Conservation (phyloP, 2,113 vertebrate species). For the Catharus fuscescens region DNA sequence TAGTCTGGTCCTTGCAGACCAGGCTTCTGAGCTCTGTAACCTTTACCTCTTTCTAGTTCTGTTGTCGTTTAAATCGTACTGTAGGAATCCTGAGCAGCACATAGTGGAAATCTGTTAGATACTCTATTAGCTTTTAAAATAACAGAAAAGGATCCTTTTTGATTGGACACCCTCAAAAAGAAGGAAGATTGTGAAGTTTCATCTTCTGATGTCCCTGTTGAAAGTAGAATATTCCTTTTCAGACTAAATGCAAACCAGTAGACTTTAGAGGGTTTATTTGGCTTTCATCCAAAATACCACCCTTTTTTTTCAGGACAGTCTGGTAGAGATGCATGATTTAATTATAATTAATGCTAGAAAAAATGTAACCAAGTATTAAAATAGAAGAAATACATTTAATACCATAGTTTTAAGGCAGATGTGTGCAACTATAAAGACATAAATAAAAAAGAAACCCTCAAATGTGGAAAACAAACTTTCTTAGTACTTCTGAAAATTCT, state of each 20-base stretch:
- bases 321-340: neutral
- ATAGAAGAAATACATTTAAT: neutral
- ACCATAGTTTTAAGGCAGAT: neutral
- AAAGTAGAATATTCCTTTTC: conserved; percentile 15
- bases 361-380: neutral
- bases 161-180: neutral
- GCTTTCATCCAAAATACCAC: neutral
- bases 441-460: neutral
- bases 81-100: neutral
- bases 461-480: neutral
- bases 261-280: neutral
- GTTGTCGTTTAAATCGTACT: conserved; percentile 15
- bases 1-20: neutral
- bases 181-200: neutral
- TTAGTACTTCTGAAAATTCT: neutral
- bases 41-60: conserved; percentile 28
- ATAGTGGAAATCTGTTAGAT: neutral
- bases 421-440: neutral
- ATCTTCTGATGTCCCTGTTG: neutral
- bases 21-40: neutral
- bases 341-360: conserved; percentile 31
- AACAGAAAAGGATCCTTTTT: conserved; percentile 1
- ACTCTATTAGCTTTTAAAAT: neutral
- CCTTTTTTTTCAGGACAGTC: neutral
- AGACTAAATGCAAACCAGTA: neutral